Base-by-base conservation (phyloP, 2,113 vertebrate genomes). In the Pandion haliaetus region DNA sequence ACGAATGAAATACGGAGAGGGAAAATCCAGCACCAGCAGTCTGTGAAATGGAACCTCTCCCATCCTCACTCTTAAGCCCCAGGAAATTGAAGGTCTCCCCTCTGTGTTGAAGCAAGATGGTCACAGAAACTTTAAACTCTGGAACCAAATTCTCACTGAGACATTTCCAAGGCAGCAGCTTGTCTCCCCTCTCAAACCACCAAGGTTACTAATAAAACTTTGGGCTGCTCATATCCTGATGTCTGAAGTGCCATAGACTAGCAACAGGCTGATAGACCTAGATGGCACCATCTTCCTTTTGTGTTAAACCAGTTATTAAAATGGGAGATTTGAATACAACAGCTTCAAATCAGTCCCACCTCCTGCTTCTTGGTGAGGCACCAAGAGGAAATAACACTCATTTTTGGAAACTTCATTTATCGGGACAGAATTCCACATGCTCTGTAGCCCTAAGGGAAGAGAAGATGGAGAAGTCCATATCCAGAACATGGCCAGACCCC, bases 1-100 rank as follows among this genome's bases (percentile, higher is more conserved):
- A 47, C 1, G 7, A 40, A 62, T 10, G 40, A 59, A 47, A 66
- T 13, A 17, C 0, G 0, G 59, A 36, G 72, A 50, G 38, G 26
- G 40, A 79, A 69, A 91, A 7, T 9, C n/a, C 54, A 50, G 45
- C 14, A 4, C 23, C 8, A 8, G 6, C 24, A 52, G 15, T 7
- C 45, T 42, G 18, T 24, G 79, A 47, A 62, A 80, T 17, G n/a
- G 26, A 80, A 17, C 14, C 50, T 65, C 44, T 52, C 5, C 29
- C 31, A 36, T 38, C 8, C 31, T 79, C 36, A 24, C 12, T 40
- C 58, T 24, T 24, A 62, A 84, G 26, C 12, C 42, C 65, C 24
- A 18, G 18, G 59, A 66, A 92, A 14, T 0, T 8, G 26, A 38
- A 88, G 44, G 21, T 74, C 7, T 76, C 17, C 29, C 10, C 42